A percentile compares a stretch with the other conserved stretches of the same genome.
Conservation (phyloP, 2,888 invertebrate genomes). For the Limnephilus lunatus region DNA sequence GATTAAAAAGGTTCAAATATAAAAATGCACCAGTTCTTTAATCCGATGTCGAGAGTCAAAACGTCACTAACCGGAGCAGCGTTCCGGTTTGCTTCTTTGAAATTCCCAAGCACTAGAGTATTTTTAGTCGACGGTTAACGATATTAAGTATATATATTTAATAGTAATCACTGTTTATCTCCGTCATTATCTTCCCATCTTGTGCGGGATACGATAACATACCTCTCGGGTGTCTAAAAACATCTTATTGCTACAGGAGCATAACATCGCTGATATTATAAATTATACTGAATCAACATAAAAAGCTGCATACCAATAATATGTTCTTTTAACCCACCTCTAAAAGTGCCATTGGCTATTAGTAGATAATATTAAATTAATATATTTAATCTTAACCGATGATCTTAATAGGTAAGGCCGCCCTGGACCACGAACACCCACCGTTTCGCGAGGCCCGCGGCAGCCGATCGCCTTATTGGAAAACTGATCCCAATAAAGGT, state of each 20-base stretch:
- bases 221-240: background rate
- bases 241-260: background rate
- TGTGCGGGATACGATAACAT: conserved; percentile 2
- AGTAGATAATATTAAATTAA: background rate
- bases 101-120: background rate
- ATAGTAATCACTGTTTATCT: background rate
- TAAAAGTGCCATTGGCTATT: background rate
- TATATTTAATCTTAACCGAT: background rate
- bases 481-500: conserved; percentile 2
- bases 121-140: background rate
- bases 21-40: no score
- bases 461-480: background rate
- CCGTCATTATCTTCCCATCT: background rate
- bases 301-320: background rate
- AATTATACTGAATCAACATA: conserved; percentile 2
- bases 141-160: background rate
- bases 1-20: background rate
- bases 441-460: background rate
- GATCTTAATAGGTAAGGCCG: background rate
- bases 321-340: background rate
- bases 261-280: background rate
- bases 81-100: background rate
- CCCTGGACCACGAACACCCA: background rate
- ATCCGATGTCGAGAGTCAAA: no score
- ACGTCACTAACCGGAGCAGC: background rate